These are phyloP conservation scores for Platanista minor DNA, from an alignment of 2,113 vertebrate species.

Conservation along the genomic window DNA sequence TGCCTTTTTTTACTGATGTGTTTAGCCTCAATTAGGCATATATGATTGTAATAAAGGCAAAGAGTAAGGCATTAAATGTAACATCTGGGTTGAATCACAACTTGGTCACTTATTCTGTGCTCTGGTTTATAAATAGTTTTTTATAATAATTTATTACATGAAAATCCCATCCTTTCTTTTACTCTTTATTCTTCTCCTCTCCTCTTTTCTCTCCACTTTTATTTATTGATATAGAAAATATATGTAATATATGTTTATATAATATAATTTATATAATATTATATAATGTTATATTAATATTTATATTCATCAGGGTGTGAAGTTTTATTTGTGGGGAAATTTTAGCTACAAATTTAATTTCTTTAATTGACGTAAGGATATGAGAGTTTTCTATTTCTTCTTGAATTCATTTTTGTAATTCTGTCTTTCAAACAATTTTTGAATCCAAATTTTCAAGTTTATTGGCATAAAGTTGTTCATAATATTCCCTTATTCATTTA, in stretches of 20 bases:
- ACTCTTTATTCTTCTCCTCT: neutral
- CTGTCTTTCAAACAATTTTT: neutral
- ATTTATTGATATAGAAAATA: neutral
- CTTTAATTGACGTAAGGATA: neutral
- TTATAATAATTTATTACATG: neutral
- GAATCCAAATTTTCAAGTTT: neutral
- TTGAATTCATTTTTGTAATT: neutral
- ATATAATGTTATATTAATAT: neutral
- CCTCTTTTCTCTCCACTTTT: neutral
- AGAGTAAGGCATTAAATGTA: neutral
- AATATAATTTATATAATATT: neutral
- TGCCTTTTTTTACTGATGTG: neutral
- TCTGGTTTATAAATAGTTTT: neutral
- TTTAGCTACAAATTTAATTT: neutral
- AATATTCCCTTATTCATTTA: neutral
- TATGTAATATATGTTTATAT: neutral
- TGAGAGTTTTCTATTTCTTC: neutral
- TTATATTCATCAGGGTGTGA: neutral
- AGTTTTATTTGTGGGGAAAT: neutral
- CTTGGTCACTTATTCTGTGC: neutral
- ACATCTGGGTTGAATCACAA: neutral
- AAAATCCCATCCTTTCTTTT: neutral
- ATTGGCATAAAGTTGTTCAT: neutral
- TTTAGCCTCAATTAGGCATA: neutral
- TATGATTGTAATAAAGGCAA: neutral